Evolutionary conservation across 2,888 invertebrate genomes (phyloP), one percentile per base, ranked within the genome.

Genomic region (Spodoptera littoralis): DNA sequence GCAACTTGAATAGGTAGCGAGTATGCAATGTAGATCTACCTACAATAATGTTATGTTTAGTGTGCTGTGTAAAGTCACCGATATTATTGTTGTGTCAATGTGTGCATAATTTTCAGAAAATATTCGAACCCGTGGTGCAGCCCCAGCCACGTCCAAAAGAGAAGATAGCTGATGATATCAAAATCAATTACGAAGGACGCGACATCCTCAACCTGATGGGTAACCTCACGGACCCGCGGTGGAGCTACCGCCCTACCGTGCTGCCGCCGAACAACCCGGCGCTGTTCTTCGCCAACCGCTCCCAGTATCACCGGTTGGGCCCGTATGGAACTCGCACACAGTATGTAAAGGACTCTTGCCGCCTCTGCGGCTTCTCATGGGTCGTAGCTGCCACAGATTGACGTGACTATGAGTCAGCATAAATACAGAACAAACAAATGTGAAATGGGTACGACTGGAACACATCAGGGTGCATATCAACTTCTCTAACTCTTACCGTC

Each of bases 221-320:
- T 53, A 96, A 96, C 80, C 87, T 96, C 73, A 92, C 90, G 30
- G 92, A 95, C 79, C 87, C 92, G 27, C 90, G 91, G 69, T 96
- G 96, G 96, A 94, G 92, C 82, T 93, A 95, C 84, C 93, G 92
- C 63, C 91, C 95, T 54, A 95, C 96, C 11, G 87, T 88, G 79
- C 90, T 96, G 89, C 96, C 96, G 5, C 92, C 95, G 9, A 95
- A 95, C 86, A 95, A 95, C 82, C 93, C 95, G 11, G 89, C 92
- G n/a, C 90, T 95, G 81, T 96, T 95, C 92, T 95, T 96, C 83
- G 95, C 95, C 77, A 96, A 96, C 89, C 95, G 96, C 80, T 96
- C 96, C 50, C 95, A 96, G 87, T 95, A 95, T 80, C 95, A 95
- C 86, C 95, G 96, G 55, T 89, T 96, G 80, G 95, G 95, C 8